Percentiles rank a stretch among this genome's conserved stretches.
These are phyloP conservation scores for Orthonevra nobilis DNA, from an alignment of 2,888 invertebrate genomes.

Conservation along the genomic window DNA sequence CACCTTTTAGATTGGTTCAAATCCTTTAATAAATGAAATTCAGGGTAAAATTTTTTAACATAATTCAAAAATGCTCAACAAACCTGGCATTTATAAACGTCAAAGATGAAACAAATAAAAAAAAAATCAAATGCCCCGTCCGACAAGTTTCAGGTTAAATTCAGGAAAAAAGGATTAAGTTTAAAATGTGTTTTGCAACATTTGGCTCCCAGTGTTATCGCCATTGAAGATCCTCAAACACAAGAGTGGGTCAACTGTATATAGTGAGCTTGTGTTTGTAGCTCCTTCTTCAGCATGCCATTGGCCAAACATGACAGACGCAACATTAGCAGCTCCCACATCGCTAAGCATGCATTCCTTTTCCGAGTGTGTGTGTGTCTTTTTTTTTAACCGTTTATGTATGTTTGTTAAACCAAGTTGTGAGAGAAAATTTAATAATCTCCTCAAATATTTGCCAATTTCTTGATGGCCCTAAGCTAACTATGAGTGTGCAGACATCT, in stretches of 20 bases:
- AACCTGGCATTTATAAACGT: too few relatives aligned
- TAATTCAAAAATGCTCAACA: too few relatives aligned
- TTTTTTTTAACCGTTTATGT: constrained; percentile 50
- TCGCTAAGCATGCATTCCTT: too few relatives aligned
- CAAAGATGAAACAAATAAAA: too few relatives aligned
- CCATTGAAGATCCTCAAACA: not conserved
- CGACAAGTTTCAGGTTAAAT: too few relatives aligned
- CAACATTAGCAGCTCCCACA: constrained; percentile 4
- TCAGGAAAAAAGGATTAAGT: too few relatives aligned
- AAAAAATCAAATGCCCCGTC: too few relatives aligned
- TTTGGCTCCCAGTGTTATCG: constrained; percentile 11
- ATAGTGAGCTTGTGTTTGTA: constrained; percentile 6
- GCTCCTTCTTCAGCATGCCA: constrained; percentile 7
- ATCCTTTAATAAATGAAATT: too few relatives aligned
- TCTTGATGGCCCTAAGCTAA: constrained; percentile 68
- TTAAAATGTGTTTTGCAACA: constrained; percentile 3
- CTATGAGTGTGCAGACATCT: constrained; percentile 56
- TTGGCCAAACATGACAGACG: constrained; percentile 27
- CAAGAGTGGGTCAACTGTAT: constrained; percentile 45
- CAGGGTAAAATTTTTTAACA: too few relatives aligned
- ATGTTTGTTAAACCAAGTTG: constrained; percentile 58
- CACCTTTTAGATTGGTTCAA: too few relatives aligned
- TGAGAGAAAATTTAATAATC: constrained; percentile 66
- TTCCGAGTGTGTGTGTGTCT: too few relatives aligned
- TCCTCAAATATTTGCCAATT: constrained; percentile 70